A percentile compares a stretch with the other conserved stretches of the same genome.
phyloP scores from a whole-genome alignment of 2,888 invertebrate species.

The Athrips mouffetella region DNA sequence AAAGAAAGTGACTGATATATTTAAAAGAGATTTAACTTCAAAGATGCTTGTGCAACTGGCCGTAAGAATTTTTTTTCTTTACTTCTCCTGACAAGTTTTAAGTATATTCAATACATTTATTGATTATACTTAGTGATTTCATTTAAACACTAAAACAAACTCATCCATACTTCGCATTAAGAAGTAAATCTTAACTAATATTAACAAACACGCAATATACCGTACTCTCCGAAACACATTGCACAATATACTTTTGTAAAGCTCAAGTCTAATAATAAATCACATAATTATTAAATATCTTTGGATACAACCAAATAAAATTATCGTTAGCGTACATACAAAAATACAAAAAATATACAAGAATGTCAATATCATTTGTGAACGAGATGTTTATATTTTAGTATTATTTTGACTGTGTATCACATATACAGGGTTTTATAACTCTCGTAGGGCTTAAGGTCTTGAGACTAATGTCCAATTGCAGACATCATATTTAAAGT shows the following conservation, averaged over 20 bases:
- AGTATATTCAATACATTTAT: too few species aligned
- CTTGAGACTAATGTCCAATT: too few species aligned
- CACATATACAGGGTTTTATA: too few species aligned
- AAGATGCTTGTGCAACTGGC: too few species aligned
- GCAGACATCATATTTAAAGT: too few species aligned
- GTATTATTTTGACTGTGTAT: too few species aligned
- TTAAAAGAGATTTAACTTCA: too few species aligned
- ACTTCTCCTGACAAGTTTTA: too few species aligned
- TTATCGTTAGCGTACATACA: conserved; percentile 62
- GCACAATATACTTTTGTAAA: conserved; percentile 72
- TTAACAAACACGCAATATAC: conserved; percentile 53
- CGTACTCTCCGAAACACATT: conserved; percentile 49
- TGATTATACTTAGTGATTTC: too few species aligned
- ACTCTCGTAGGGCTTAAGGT: too few species aligned
- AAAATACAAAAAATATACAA: conserved; percentile 75
- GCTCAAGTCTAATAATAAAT: conserved; percentile 68
- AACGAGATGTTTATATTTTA: conserved; percentile 33
- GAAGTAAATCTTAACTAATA: conserved; percentile 43
- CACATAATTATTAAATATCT: conserved; percentile 77
- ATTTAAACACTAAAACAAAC: conserved; percentile 22
- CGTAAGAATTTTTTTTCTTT: too few species aligned
- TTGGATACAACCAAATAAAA: conserved; percentile 75
- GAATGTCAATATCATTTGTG: conserved; percentile 47
- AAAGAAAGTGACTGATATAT: too few species aligned
- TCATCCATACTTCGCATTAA: conserved; percentile 28